Evolutionary conservation across 2,888 invertebrate genomes (phyloP).

Genomic region (Drosophila paramelanica): DNA sequence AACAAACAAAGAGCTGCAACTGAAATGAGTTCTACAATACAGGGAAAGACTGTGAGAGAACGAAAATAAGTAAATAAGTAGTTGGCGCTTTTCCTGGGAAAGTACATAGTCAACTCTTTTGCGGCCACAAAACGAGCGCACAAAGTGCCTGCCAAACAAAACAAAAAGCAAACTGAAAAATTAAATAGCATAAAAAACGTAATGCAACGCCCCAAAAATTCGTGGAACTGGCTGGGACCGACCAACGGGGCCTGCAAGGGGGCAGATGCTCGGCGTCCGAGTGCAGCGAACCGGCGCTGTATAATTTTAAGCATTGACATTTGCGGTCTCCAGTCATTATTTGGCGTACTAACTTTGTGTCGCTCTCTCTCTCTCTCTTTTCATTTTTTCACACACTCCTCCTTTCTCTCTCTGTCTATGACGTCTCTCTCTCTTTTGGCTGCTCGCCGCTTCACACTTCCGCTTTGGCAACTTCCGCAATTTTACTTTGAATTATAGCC

Average conservation of each 20-base stretch:
- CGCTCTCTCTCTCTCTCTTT: slow-evolving; percentile 1
- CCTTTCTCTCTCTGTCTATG: slow-evolving; percentile 8
- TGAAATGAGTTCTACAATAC: slow-evolving; percentile 12
- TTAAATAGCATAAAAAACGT: slow-evolving; percentile 78
- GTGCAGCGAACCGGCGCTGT: slow-evolving; percentile 57
- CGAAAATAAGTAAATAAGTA: slow-evolving; percentile 59
- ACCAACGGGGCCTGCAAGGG: not conserved
- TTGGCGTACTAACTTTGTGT: slow-evolving; percentile 49
- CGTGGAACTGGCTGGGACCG: slow-evolving; percentile 22
- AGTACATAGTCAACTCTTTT: slow-evolving; percentile 64
- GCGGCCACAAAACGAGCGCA: slow-evolving; percentile 53
- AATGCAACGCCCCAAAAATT: slow-evolving; percentile 71
- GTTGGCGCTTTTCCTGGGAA: slow-evolving; percentile 62
- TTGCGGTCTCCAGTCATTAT: slow-evolving; percentile 78
- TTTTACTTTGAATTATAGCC: slow-evolving; percentile 81
- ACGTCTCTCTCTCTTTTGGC: slow-evolving; percentile 40
- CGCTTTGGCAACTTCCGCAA: slow-evolving; percentile 80
- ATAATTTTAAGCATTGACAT: slow-evolving; percentile 80
- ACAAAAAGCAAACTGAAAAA: slow-evolving; percentile 67
- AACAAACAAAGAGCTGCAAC: slow-evolving; percentile 63
- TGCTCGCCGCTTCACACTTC: slow-evolving; percentile 75
- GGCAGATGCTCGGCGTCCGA: slow-evolving; percentile 16
- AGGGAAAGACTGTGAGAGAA: not conserved
- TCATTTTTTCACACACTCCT: not conserved
- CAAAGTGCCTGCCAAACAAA: slow-evolving; percentile 8